phyloP scores from a whole-genome alignment of 2,797 vertebrate species.

The Danio jaintianensis region DNA sequence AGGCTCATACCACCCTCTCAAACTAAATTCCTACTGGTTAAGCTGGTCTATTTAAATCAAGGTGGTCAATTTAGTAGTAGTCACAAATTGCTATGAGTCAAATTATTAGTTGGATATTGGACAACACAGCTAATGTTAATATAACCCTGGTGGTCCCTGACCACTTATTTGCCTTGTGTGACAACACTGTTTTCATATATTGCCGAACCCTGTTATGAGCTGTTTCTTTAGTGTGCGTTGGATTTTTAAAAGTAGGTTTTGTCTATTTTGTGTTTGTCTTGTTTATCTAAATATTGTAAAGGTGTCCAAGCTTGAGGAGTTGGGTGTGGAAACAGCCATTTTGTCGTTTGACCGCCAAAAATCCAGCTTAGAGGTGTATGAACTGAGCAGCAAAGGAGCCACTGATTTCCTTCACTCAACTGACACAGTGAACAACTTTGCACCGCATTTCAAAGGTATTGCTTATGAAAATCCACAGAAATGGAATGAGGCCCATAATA shows the following conservation, averaged over 20 bases:
- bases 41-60: background rate
- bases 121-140: slow-evolving; percentile 4
- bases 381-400: slow-evolving; percentile 14
- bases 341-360: slow-evolving; percentile 14
- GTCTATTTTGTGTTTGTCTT: slow-evolving; percentile 15
- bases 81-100: slow-evolving; percentile 1
- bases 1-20: slow-evolving; percentile 1
- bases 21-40: background rate
- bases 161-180: background rate
- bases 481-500: background rate
- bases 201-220: background rate
- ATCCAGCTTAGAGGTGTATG: background rate
- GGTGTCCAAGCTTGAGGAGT: slow-evolving; percentile 36
- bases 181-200: background rate
- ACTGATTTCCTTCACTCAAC: background rate
- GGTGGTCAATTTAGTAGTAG: background rate
- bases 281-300: slow-evolving; percentile 21
- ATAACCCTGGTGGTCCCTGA: slow-evolving; percentile 14
- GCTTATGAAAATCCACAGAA: slow-evolving; percentile 5
- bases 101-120: slow-evolving; percentile 12
- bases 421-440: slow-evolving; percentile 9
- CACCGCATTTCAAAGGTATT: slow-evolving; percentile 25
- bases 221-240: background rate
- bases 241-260: background rate
- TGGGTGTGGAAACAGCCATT: slow-evolving; percentile 27